phyloP scores from a whole-genome alignment of 1,140 invertebrate genomes.

The Drosophila santomea region DNA sequence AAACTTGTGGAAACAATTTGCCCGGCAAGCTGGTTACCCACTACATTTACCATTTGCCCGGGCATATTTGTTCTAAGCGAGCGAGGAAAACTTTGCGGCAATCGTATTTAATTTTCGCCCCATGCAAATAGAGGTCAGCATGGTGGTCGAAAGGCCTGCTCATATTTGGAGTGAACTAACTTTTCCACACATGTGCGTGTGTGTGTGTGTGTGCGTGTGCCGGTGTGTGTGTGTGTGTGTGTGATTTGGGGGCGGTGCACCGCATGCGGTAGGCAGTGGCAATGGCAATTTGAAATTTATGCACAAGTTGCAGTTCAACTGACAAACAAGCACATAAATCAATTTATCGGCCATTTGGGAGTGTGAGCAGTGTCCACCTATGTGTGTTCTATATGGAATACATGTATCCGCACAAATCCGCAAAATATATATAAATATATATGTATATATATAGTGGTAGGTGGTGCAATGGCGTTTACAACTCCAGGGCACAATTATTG shows the following conservation, averaged over 20 bases:
- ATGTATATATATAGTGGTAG: neutral
- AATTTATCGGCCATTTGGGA: constrained; percentile 65
- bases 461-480: constrained; percentile 19
- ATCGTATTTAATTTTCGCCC: constrained; percentile 12
- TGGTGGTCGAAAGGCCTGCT: constrained; percentile 10
- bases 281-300: constrained; percentile 72
- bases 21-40: constrained; percentile 22
- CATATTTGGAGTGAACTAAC: constrained; percentile 16
- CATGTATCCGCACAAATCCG: too few species aligned
- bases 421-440: constrained; percentile 4
- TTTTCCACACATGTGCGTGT: constrained; percentile 34
- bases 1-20: constrained; percentile 76
- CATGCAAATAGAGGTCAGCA: constrained; percentile 20
- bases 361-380: constrained; percentile 23
- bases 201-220: constrained; percentile 16
- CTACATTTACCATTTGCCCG: neutral
- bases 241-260: constrained; percentile 15
- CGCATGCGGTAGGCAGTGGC: constrained; percentile 35
- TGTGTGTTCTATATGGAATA: neutral
- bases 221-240: neutral
- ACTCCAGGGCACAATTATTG: constrained; percentile 71
- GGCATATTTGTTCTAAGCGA: constrained; percentile 12
- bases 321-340: constrained; percentile 78
- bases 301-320: constrained; percentile 77
- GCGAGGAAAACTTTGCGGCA: neutral